Base-by-base conservation (phyloP, 1,140 invertebrate species). In the Eciton burchellii region DNA sequence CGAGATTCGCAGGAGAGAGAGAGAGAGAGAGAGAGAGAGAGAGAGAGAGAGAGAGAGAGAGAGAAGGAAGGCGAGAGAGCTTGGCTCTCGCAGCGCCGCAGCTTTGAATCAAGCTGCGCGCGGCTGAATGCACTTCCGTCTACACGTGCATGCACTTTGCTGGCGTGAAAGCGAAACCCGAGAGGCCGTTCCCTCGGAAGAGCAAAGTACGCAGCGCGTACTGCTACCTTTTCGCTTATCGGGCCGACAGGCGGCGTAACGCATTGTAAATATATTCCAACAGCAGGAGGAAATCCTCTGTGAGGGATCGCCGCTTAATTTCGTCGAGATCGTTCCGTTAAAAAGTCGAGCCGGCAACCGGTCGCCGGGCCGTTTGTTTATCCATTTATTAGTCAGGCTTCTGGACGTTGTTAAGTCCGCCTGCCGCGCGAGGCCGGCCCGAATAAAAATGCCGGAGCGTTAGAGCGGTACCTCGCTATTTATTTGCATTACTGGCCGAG, bases 131-230 rank as follows among this genome's bases (percentile, higher is more conserved):
- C 63, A 57, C 52, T 70, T 79, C 65, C 74, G 21, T 54, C 35
- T 76, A 35, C 41, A 60, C 60, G 29, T 65, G 49, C 74, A 68
- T 79, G 63, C 19, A 70, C 63, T 70, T 70, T 45, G 41, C 54
- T 77, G 29, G 63, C 74, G 16, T 16, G 63, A 79, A 70, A 57
- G 49, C 49, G 63, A 79, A 79, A 79, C 45, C 19, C 43, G 70
- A 43, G 29, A 49, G 49, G 41, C 35, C 60, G 21, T 11, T 73
- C 21, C 5, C 16, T 5, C 5, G 35, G 54, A 57, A 16, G n/a
- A 49, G 29, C 6, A 57, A 21, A 19, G 11, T 35, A 5, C 63
- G 47, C n/a, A 19, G 12, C 14, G 8, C 16, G 5, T 12, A 52
- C 14, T 35, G 6, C 41, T 35, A 47, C 63, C 11, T 65, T 65